Percentiles rank a stretch among this genome's conserved stretches.
These are phyloP conservation scores for Villa cingulata DNA, from an alignment of 2,888 invertebrate genomes.

Conservation along the genomic window DNA sequence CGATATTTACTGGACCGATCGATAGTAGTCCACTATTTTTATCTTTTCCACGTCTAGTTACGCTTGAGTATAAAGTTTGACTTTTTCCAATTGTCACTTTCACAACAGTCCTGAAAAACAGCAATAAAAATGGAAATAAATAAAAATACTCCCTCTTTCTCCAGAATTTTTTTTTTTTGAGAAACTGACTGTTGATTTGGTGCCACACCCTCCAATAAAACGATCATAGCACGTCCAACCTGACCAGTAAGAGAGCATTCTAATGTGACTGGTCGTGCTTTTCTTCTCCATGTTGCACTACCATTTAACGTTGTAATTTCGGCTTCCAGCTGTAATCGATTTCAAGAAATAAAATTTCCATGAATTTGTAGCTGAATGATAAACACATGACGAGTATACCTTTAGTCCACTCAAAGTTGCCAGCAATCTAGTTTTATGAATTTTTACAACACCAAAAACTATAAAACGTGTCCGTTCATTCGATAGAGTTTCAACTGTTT, in stretches of 20 bases:
- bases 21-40: constrained; percentile 70
- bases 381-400: constrained; percentile 14
- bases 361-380: too few species aligned
- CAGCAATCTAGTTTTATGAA: constrained; percentile 70
- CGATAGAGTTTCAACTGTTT: constrained; percentile 3
- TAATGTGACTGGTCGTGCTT: constrained; percentile 52
- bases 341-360: not conserved
- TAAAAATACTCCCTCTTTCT: not conserved
- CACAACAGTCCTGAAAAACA: constrained; percentile 71
- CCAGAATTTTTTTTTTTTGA: not conserved
- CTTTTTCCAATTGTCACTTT: constrained; percentile 86
- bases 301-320: constrained; percentile 84
- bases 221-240: constrained; percentile 83
- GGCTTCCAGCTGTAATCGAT: constrained; percentile 51
- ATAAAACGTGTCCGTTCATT: constrained; percentile 60
- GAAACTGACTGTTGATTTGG: constrained; percentile 67
- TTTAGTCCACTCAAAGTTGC: constrained; percentile 89
- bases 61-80: constrained; percentile 80
- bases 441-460: constrained; percentile 76
- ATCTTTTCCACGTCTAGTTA: constrained; percentile 58
- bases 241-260: constrained; percentile 77
- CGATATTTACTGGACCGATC: constrained; percentile 80
- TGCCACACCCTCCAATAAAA: constrained; percentile 76
- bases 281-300: constrained; percentile 83
- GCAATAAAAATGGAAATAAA: not conserved